Conservation (phyloP, 2,797 vertebrate species). For the Myotis planiceps region DNA sequence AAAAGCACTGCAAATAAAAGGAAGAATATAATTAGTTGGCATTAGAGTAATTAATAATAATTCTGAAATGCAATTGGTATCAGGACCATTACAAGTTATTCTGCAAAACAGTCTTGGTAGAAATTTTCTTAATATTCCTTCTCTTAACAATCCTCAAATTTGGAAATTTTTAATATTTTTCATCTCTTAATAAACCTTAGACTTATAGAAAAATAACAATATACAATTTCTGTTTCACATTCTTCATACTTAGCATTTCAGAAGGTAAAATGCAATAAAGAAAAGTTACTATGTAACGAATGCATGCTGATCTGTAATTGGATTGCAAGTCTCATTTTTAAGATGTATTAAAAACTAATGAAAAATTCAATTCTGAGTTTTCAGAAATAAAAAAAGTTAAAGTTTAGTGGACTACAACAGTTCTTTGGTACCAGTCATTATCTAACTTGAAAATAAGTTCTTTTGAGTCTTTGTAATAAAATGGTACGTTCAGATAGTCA, state of each 20-base stretch:
- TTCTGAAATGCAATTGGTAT: neutral
- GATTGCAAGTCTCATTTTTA: conserved; percentile 46
- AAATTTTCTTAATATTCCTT: neutral
- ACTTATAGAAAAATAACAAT: neutral
- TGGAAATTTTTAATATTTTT: neutral
- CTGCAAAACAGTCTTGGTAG: neutral
- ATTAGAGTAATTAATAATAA: neutral
- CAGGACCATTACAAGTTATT: neutral
- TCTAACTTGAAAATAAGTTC: conserved; percentile 47
- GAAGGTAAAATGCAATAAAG: conserved; percentile 21
- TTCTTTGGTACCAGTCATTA: conserved; percentile 4
- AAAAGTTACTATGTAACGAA: neutral
- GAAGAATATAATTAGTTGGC: neutral
- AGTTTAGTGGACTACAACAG: neutral
- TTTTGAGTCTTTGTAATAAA: conserved; percentile 49
- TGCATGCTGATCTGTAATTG: neutral
- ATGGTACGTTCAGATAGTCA: neutral
- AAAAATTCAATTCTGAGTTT: conserved; percentile 30
- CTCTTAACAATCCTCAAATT: neutral
- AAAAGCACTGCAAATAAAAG: conserved; percentile 89
- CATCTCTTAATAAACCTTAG: neutral
- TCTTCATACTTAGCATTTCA: conserved; percentile 18
- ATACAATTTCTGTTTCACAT: conserved; percentile 8
- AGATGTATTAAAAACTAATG: conserved; percentile 41
- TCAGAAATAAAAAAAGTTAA: conserved; percentile 5